phyloP scores from a whole-genome alignment of 1,140 invertebrate species.

The Hesperophylax magnus region DNA sequence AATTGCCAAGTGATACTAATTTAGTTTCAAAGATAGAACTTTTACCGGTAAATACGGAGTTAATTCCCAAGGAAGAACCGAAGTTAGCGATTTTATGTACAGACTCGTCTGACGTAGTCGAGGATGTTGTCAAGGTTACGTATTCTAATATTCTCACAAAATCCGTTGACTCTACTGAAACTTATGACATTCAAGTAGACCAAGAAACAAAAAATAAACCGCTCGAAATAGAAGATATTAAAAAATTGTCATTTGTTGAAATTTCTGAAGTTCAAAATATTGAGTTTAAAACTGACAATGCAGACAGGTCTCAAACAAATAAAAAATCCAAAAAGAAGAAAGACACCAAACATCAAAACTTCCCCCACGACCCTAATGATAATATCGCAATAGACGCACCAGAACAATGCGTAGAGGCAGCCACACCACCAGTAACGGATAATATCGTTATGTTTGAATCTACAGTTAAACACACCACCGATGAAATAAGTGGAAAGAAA shows the following conservation, averaged over 20 bases:
- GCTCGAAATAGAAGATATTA: not conserved
- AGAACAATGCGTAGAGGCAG: no score
- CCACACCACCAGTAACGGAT: no score
- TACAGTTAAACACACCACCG: not conserved
- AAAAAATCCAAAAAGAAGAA: conserved; percentile 25
- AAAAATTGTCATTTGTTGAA: not conserved
- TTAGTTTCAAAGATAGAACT: not conserved
- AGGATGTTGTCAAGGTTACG: no score
- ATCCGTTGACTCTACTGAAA: no score
- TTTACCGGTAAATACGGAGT: no score
- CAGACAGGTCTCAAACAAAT: conserved; percentile 7
- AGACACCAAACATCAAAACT: not conserved
- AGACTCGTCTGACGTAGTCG: no score
- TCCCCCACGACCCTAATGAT: not conserved
- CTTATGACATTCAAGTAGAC: no score
- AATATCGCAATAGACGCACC: not conserved
- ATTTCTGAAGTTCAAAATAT: conserved; percentile 2
- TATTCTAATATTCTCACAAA: no score
- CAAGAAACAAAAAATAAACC: not conserved
- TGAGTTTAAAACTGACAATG: not conserved
- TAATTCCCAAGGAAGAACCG: no score
- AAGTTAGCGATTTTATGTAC: no score
- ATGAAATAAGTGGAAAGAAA: not conserved
- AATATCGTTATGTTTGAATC: not conserved
- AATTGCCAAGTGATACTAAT: not conserved